A percentile compares a stretch with the other conserved stretches of the same genome.
phyloP scores from a whole-genome alignment of 2,113 vertebrate species.

The Edolisoma coerulescens region DNA sequence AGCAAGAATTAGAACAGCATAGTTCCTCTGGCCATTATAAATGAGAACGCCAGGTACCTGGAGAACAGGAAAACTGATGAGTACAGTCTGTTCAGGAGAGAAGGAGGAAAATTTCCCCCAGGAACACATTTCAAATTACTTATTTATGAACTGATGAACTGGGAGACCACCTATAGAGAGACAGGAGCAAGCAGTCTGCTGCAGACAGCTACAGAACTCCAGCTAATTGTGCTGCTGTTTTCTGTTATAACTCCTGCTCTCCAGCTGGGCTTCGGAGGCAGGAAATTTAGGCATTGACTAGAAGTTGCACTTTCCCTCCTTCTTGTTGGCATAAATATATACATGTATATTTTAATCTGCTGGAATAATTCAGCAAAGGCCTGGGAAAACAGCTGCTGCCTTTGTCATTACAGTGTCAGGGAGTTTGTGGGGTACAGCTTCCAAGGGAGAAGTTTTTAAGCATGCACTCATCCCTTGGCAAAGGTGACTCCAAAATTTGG shows the following conservation, averaged over 20 bases:
- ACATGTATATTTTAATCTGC: conserved; percentile 71
- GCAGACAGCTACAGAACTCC: conserved; percentile 81
- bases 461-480: background rate
- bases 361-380: conserved; percentile 58
- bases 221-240: conserved; percentile 83
- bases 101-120: conserved; percentile 82
- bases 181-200: conserved; percentile 76
- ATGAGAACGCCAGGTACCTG: conserved; percentile 84
- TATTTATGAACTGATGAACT: conserved; percentile 91
- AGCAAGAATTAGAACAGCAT: conserved; percentile 81
- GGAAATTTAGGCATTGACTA: conserved; percentile 76
- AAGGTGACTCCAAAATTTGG: background rate
- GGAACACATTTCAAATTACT: conserved; percentile 88
- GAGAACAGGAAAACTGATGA: conserved; percentile 82
- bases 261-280: conserved; percentile 80
- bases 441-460: background rate
- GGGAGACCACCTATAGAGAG: conserved; percentile 84
- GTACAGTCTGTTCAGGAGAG: conserved; percentile 83
- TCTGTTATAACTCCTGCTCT: conserved; percentile 80
- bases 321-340: conserved; percentile 71
- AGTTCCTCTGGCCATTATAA: conserved; percentile 86
- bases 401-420: background rate
- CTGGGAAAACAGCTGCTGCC: conserved; percentile 54
- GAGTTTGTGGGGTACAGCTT: background rate
- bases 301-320: conserved; percentile 73